Conservation (phyloP, 2,113 vertebrate genomes). For the Forbesichthys agassizii region DNA sequence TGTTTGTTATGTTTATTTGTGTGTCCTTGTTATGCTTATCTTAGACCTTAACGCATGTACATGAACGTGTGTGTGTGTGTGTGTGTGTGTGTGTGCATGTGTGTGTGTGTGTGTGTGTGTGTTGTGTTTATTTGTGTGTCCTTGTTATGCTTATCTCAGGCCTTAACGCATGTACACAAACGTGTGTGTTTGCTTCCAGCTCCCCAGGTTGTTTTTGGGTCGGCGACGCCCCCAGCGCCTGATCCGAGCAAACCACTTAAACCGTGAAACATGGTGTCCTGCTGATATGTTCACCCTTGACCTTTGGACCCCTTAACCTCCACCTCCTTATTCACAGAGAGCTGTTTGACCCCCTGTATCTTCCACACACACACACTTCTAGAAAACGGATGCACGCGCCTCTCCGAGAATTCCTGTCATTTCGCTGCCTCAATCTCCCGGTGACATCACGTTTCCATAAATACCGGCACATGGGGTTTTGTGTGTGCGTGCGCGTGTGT, state of each 20-base stretch:
- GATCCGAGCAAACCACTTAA: conserved; percentile 12
- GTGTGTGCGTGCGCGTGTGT: conserved; percentile 4
- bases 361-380: conserved; percentile 32
- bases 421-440: conserved; percentile 43
- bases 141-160: background rate
- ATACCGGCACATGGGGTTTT: background rate
- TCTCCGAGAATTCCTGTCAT: conserved; percentile 47
- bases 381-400: conserved; percentile 38
- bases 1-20: background rate
- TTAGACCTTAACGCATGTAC: background rate
- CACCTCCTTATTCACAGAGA: conserved; percentile 39
- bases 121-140: background rate
- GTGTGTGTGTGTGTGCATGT: background rate
- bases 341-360: conserved; percentile 44
- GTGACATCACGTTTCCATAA: conserved; percentile 30
- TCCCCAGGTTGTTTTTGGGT: background rate
- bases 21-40: background rate
- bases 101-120: background rate
- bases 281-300: conserved; percentile 33
- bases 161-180: background rate
- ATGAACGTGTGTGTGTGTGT: background rate
- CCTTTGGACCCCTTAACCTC: no score
- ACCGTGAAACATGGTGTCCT: conserved; percentile 26
- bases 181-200: background rate
- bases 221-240: conserved; percentile 23